Evolutionary conservation across 2,888 invertebrate genomes (phyloP).

Genomic region (Thera obeliscata): DNA sequence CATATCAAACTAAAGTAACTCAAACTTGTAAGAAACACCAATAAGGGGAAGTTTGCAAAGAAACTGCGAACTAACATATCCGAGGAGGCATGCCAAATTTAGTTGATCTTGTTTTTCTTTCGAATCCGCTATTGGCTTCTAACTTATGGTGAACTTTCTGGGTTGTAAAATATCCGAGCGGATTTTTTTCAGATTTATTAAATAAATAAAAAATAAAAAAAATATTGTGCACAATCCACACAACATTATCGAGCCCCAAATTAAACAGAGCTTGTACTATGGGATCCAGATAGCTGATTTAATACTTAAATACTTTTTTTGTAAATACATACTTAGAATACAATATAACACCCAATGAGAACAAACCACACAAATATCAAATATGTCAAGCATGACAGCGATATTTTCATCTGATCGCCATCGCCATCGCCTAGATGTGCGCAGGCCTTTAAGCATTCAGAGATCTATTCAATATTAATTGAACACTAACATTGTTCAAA

Average conservation of each 20-base stretch:
- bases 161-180: slow-evolving; percentile 6
- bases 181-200: background rate
- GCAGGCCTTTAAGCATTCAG: background rate
- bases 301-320: too few relatives aligned
- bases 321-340: too few relatives aligned
- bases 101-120: slow-evolving; percentile 32
- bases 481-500: slow-evolving; percentile 16
- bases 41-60: slow-evolving; percentile 21
- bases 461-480: slow-evolving; percentile 17
- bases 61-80: slow-evolving; percentile 30
- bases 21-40: slow-evolving; percentile 12
- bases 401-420: slow-evolving; percentile 12
- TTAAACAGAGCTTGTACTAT: too few relatives aligned
- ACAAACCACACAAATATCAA: too few relatives aligned
- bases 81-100: slow-evolving; percentile 29
- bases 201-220: too few relatives aligned
- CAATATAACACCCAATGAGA: too few relatives aligned
- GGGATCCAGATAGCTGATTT: too few relatives aligned
- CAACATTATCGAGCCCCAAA: too few relatives aligned
- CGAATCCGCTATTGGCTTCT: slow-evolving; percentile 30
- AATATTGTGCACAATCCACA: too few relatives aligned
- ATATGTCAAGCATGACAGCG: too few relatives aligned
- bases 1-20: slow-evolving; percentile 4
- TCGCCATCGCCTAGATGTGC: slow-evolving; percentile 2
- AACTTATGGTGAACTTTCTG: slow-evolving; percentile 26